phyloP scores from a whole-genome alignment of 2,888 invertebrate species.

The Heliconius ethilla region DNA sequence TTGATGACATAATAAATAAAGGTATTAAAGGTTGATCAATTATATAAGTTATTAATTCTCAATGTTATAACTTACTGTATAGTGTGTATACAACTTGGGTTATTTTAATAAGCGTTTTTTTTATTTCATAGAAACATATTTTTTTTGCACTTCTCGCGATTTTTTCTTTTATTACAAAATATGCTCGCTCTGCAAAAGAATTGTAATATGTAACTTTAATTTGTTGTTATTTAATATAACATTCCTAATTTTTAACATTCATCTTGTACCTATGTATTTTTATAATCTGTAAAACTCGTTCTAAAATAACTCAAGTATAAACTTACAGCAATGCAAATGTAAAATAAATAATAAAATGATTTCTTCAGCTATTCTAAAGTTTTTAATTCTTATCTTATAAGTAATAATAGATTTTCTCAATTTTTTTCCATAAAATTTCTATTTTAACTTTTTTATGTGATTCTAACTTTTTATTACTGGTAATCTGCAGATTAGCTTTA shows the following conservation, averaged over 20 bases:
- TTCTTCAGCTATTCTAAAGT: neutral
- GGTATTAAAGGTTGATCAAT: neutral
- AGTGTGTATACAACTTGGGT: neutral
- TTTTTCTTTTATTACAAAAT: neutral
- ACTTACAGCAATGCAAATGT: neutral
- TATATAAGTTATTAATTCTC: neutral
- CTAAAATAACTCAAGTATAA: neutral
- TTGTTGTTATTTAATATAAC: too few relatives aligned
- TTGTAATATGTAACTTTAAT: too few relatives aligned
- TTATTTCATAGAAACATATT: neutral
- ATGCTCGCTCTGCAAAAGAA: too few relatives aligned
- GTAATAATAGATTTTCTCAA: neutral
- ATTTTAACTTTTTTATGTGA: neutral
- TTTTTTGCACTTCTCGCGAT: neutral
- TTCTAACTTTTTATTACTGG: neutral
- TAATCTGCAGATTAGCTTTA: neutral
- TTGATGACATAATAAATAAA: neutral
- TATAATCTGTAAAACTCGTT: neutral
- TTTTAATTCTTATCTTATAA: neutral
- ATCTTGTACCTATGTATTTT: neutral
- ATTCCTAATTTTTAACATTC: too few relatives aligned
- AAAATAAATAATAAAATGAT: neutral
- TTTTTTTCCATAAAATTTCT: neutral
- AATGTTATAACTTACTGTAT: constrained; percentile 7
- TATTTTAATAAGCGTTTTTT: neutral